Evolutionary conservation across 2,888 invertebrate genomes (phyloP).

Genomic region (Synergus umbraculus): DNA sequence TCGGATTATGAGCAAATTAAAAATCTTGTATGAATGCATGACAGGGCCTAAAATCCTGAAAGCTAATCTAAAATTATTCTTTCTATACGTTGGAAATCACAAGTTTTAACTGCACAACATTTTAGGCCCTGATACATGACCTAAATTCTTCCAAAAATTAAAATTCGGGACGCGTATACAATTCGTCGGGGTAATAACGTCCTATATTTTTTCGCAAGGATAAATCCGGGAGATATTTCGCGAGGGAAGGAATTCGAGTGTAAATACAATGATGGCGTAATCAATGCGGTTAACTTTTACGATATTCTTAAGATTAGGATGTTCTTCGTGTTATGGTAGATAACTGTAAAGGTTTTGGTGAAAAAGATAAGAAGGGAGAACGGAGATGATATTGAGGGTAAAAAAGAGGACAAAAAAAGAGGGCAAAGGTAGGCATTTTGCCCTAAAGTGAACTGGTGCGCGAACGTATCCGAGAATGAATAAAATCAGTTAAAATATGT

Average conservation of each 20-base stretch:
- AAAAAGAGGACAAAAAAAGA: background rate
- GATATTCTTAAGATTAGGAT: constrained; percentile 54
- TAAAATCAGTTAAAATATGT: constrained; percentile 33
- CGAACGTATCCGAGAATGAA: background rate
- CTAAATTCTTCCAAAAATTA: background rate
- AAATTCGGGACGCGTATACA: background rate
- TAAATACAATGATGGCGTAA: constrained; percentile 50
- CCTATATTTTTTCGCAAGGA: constrained; percentile 4
- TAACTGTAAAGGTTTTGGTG: constrained; percentile 19
- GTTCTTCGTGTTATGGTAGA: constrained; percentile 49
- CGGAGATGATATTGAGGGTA: constrained; percentile 17
- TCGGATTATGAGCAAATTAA: background rate
- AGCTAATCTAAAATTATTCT: too few species aligned
- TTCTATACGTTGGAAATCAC: too few species aligned
- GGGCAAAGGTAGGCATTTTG: constrained; percentile 41
- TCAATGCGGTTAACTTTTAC: constrained; percentile 60
- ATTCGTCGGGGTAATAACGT: background rate
- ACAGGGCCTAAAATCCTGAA: background rate
- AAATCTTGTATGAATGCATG: background rate
- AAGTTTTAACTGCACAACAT: too few species aligned
- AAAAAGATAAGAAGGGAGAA: constrained; percentile 17
- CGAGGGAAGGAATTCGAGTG: constrained; percentile 20
- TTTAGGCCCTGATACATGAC: background rate
- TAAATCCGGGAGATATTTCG: constrained; percentile 19
- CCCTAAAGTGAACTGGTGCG: constrained; percentile 39